Evolutionary conservation across 2,797 vertebrate genomes (phyloP).

Genomic region (Spinus olivaceus): DNA sequence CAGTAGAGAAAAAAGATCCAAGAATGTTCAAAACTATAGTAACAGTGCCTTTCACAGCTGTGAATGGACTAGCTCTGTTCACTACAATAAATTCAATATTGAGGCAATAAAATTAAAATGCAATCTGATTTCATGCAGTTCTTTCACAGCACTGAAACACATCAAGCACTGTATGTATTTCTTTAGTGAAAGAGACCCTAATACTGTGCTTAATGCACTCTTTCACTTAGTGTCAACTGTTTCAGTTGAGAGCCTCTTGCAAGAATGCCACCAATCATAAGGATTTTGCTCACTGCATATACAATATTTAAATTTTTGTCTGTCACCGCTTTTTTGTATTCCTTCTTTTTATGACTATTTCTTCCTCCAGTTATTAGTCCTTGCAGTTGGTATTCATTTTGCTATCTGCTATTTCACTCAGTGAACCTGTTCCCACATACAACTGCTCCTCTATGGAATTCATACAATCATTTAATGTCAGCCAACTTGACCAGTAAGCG

Average conservation of each 20-base stretch:
- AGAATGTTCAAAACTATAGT: background rate
- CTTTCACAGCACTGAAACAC: background rate
- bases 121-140: background rate
- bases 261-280: background rate
- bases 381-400: background rate
- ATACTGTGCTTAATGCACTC: background rate
- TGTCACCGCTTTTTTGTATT: background rate
- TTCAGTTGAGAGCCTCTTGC: background rate
- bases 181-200: background rate
- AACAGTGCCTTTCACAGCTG: background rate
- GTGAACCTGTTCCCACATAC: background rate
- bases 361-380: background rate
- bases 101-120: background rate
- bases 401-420: background rate
- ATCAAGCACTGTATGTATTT: background rate
- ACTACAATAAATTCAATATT: background rate
- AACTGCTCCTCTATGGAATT: background rate
- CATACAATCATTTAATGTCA: background rate
- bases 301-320: background rate
- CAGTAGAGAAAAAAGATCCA: background rate
- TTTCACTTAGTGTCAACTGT: background rate
- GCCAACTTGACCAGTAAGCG: background rate
- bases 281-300: background rate
- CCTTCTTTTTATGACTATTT: background rate
- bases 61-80: background rate